phyloP scores from a whole-genome alignment of 2,113 vertebrate species.

The Andinoacara biseriatus region DNA sequence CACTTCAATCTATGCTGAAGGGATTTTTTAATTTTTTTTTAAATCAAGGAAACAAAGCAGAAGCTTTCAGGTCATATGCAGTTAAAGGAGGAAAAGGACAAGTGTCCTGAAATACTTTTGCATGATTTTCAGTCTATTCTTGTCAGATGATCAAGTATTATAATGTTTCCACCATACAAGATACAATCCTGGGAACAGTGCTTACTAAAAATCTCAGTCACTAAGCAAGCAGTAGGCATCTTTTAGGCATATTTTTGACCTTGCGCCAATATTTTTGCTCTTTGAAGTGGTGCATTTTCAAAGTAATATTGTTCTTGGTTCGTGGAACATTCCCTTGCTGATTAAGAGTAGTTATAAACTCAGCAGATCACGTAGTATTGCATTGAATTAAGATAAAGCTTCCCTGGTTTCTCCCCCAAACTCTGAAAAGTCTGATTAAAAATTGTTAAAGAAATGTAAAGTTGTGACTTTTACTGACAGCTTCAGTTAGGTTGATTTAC shows the following conservation, averaged over 20 bases:
- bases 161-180: constrained; percentile 16
- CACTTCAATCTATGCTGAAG: background rate
- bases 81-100: background rate
- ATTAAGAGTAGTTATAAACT: background rate
- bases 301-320: background rate
- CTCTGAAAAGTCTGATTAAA: too few relatives aligned
- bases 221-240: background rate
- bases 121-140: constrained; percentile 31
- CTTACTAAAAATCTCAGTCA: background rate
- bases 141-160: constrained; percentile 13
- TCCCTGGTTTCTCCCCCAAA: too few relatives aligned
- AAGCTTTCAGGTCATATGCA: background rate
- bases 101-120: constrained; percentile 12
- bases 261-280: background rate
- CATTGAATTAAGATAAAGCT: background rate
- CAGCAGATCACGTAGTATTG: background rate
- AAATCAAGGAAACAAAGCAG: background rate
- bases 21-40: background rate
- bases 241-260: background rate
- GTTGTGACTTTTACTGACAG: too few relatives aligned
- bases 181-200: background rate
- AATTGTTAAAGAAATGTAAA: too few relatives aligned
- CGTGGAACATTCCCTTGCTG: background rate
- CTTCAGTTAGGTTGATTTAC: too few relatives aligned
- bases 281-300: background rate